Evolutionary conservation across 2,888 invertebrate genomes (phyloP), one percentile per base, ranked within the genome.

Genomic region (Mellilla xanthometata): DNA sequence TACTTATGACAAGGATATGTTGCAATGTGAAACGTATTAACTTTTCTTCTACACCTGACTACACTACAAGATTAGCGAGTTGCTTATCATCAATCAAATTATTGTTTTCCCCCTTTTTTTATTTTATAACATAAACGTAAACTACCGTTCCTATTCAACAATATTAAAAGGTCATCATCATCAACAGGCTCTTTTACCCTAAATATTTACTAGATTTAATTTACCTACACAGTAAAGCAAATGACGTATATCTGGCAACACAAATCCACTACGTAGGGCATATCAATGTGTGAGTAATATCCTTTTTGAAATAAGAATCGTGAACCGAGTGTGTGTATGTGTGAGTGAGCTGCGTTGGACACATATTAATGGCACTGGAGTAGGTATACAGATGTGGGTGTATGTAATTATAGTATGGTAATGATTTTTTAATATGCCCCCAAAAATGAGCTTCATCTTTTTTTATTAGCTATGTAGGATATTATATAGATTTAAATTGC

Each of bases 361-460:
- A 72, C 65, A 67, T 80, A 86, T 84, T 82, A 87, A 87, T 86
- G 80, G 81, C 78, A 79, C 77, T 78, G 77, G 77, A 68, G 70
- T 76, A 19, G 3, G 3, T 24, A 66, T 73, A 72, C 62, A 60
- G 65, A 72, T 81, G 82, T 84, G 79, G 82, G 77, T 76, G 80
- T 81, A 73, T 71, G 76, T 85, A 86, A 87, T 88, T 87, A 88
- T 84, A 75, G 76, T 68, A 76, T 66, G 64, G 70, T 84, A 85
- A 88, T 85, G 79, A 74, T 78, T 84, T 85, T 88, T 86, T 87
- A 85, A 88, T 86, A 87, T 83, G 82, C 74, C 76, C 61, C 67
- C 54, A 67, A 62, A 46, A n/a, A n/a, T n/a, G n/a, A n/a, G 12
- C 44, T 44, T 62, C 72, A 77, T 75, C 2, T 26, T 15, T 8